A percentile compares a stretch with the other conserved stretches of the same genome.
phyloP scores from a whole-genome alignment of 1,140 invertebrate species.

The Drosophila teissieri region DNA sequence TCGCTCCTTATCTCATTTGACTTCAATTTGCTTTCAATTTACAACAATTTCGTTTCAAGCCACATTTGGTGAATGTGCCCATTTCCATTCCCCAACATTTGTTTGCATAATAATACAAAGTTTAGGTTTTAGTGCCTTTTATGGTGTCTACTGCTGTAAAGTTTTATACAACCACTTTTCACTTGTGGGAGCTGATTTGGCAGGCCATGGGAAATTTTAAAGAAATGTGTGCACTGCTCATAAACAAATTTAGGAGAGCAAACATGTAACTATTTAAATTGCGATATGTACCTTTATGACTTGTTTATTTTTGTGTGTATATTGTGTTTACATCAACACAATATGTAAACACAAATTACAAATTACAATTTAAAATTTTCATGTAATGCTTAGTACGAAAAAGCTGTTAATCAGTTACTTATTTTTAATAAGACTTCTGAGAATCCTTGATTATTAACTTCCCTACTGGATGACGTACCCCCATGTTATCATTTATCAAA shows the following conservation, averaged over 20 bases:
- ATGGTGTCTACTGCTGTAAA: slow-evolving; percentile 38
- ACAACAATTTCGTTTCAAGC: slow-evolving; percentile 75
- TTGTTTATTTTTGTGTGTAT: too few relatives aligned
- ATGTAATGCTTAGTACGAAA: too few relatives aligned
- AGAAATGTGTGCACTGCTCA: background rate
- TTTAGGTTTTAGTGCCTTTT: slow-evolving; percentile 35
- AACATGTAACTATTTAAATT: background rate
- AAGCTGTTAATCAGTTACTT: too few relatives aligned
- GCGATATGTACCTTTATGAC: background rate
- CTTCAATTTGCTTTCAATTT: slow-evolving; percentile 83
- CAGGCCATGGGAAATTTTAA: slow-evolving; percentile 25
- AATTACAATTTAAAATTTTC: too few relatives aligned
- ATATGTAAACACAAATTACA: too few relatives aligned
- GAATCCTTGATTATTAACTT: too few relatives aligned
- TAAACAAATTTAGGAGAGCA: background rate
- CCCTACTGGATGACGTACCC: too few relatives aligned
- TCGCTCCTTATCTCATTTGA: slow-evolving; percentile 50
- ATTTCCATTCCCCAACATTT: slow-evolving; percentile 37
- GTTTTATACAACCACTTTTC: slow-evolving; percentile 37
- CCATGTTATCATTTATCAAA: slow-evolving; percentile 1
- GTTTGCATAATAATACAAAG: slow-evolving; percentile 38
- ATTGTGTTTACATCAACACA: too few relatives aligned
- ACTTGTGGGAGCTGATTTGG: slow-evolving; percentile 39
- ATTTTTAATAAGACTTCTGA: too few relatives aligned
- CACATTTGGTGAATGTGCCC: slow-evolving; percentile 63